Percentiles rank a stretch among this genome's conserved stretches.
Conservation (phyloP, 2,113 vertebrate genomes). For the Ceyx cyanopectus region DNA sequence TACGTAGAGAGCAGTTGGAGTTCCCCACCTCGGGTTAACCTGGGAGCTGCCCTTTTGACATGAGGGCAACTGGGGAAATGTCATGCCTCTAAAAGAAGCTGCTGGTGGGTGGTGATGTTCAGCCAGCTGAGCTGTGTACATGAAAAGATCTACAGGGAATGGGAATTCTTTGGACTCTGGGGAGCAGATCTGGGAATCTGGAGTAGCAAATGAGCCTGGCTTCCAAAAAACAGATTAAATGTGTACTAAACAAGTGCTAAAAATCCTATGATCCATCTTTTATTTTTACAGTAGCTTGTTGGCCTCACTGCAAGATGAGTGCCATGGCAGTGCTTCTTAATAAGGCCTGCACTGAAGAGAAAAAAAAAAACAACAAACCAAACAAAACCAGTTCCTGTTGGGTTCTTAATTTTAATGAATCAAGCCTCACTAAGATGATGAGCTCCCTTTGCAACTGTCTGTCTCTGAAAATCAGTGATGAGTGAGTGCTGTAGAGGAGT, state of each 20-base stretch:
- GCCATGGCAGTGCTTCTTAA: background rate
- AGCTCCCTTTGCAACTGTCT: background rate
- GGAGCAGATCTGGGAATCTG: background rate
- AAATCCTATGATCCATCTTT: background rate
- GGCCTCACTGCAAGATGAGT: background rate
- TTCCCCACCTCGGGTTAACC: background rate
- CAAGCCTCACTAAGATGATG: background rate
- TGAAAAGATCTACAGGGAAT: background rate
- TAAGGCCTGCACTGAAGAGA: background rate
- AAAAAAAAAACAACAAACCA: background rate
- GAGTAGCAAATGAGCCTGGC: background rate
- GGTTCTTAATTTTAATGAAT: background rate
- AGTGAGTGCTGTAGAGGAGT: background rate
- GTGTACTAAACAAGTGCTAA: background rate
- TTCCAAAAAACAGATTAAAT: background rate
- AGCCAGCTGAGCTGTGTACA: background rate
- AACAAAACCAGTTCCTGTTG: background rate
- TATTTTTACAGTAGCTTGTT: background rate
- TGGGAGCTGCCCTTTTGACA: background rate
- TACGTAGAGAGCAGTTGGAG: background rate
- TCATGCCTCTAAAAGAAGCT: background rate
- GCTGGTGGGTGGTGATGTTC: accelerated
- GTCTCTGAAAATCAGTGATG: background rate
- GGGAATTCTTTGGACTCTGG: background rate
- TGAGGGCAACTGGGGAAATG: background rate